phyloP scores from a whole-genome alignment of 2,113 vertebrate genomes.

The Cyrtonyx montezumae region DNA sequence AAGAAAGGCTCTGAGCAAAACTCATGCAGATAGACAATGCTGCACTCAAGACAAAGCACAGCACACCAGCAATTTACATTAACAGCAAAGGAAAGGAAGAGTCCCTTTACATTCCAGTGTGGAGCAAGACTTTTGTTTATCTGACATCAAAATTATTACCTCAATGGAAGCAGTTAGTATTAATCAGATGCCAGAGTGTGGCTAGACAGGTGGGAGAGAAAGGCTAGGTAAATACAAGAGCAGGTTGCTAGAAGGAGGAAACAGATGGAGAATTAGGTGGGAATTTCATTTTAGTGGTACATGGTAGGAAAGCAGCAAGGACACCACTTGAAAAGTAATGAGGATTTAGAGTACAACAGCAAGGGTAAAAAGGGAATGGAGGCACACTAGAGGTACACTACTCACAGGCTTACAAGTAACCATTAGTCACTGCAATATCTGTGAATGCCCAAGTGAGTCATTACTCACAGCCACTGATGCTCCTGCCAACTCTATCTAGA shows the following conservation, averaged over 20 bases:
- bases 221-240: neutral
- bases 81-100: neutral
- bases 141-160: conserved; percentile 5
- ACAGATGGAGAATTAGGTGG: neutral
- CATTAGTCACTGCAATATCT: neutral
- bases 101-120: neutral
- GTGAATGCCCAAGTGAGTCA: neutral
- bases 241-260: neutral
- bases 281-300: neutral
- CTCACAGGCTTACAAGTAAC: neutral
- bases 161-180: neutral
- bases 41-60: neutral
- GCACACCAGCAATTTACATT: neutral
- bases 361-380: neutral
- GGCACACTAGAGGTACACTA: neutral
- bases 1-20: conserved; percentile 18
- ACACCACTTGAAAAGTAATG: neutral
- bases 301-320: neutral
- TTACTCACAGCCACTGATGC: neutral
- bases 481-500: conserved; percentile 22
- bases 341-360: neutral
- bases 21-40: neutral
- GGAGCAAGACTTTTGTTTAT: neutral
- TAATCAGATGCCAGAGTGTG: neutral
- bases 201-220: neutral